These are phyloP conservation scores for Coreoperca whiteheadi DNA, from an alignment of 2,113 vertebrate species.

Conservation along the genomic window DNA sequence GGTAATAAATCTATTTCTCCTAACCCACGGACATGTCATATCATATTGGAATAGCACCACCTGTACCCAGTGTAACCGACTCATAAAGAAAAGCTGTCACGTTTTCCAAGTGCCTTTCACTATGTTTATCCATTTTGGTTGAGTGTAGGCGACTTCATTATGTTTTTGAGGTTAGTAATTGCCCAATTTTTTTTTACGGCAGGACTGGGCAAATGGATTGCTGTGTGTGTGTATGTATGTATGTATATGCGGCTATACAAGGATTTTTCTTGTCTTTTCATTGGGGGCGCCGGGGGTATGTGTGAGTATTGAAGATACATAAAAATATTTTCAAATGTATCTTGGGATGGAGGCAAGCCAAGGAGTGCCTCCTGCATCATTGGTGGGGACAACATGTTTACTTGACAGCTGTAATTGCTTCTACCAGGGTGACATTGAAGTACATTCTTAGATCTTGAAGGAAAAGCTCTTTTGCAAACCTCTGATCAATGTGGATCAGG, in stretches of 20 bases:
- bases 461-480: constrained; percentile 29
- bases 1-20: constrained; percentile 30
- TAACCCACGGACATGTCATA: constrained; percentile 32
- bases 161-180: neutral
- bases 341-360: neutral
- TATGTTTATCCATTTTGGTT: neutral
- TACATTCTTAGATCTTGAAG: constrained; percentile 11
- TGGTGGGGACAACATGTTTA: neutral
- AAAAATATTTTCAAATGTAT: too few relatives aligned
- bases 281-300: neutral
- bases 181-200: neutral
- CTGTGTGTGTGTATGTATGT: neutral
- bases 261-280: neutral
- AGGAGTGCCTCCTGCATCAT: neutral
- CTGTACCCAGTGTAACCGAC: constrained; percentile 11
- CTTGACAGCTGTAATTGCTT: constrained; percentile 12
- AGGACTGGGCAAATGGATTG: neutral
- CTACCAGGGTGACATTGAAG: constrained; percentile 16
- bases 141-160: constrained; percentile 1
- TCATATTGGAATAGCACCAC: constrained; percentile 16
- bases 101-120: constrained; percentile 12
- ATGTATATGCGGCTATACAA: neutral
- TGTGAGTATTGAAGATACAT: neutral
- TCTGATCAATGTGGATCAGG: constrained; percentile 43
- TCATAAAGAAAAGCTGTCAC: constrained; percentile 17